Percentiles rank a stretch among this genome's conserved stretches.
Conservation (phyloP, 2,888 invertebrate species). For the Pteria penguin region DNA sequence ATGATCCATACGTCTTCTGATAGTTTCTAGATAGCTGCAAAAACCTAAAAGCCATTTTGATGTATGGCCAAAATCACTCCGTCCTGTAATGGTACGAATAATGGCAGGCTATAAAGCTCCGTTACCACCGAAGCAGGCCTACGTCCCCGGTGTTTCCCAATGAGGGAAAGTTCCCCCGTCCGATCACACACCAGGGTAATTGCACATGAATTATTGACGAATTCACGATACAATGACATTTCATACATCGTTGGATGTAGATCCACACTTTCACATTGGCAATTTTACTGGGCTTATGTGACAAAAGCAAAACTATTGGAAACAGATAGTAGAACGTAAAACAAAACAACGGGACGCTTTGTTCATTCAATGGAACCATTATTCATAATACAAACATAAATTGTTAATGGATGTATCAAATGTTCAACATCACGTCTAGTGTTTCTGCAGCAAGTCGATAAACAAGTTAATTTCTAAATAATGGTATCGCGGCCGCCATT, state of each 20-base stretch:
- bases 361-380: neutral
- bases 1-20: too few species aligned
- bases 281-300: neutral
- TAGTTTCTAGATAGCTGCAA: too few species aligned
- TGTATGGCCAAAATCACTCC: neutral
- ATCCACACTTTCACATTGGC: constrained; percentile 3
- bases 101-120: too few species aligned
- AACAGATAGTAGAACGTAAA: neutral
- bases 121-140: too few species aligned
- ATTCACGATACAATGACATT: neutral
- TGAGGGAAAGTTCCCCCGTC: neutral
- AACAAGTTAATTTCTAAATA: neutral
- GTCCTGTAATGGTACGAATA: too few species aligned
- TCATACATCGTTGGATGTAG: neutral
- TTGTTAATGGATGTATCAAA: neutral
- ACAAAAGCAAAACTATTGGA: neutral
- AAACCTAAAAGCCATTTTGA: neutral
- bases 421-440: neutral
- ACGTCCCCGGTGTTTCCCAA: neutral
- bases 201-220: constrained; percentile 12
- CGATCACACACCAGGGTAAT: neutral
- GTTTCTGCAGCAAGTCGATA: neutral
- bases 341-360: neutral
- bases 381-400: neutral
- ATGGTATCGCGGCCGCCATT: too few species aligned